Percentiles rank a stretch among this genome's conserved stretches.
Evolutionary conservation across 2,888 invertebrate genomes (phyloP).

Genomic region (Lepidonotus clava): DNA sequence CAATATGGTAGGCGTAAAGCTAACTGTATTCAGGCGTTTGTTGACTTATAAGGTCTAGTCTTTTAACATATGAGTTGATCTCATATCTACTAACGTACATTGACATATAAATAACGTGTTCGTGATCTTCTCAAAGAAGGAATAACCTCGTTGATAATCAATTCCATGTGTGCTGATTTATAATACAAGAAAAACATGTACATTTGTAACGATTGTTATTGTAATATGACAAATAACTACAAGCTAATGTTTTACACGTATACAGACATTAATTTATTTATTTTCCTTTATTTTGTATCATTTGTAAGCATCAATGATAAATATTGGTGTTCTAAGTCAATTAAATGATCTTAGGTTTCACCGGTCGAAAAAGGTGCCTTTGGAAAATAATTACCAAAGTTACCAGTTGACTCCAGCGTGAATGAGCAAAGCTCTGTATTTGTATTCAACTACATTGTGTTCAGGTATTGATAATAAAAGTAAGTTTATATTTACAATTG

Average conservation of each 20-base stretch:
- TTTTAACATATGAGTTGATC: slow-evolving; percentile 19
- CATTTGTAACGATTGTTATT: too few relatives aligned
- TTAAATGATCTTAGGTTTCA: neutral
- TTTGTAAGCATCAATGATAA: neutral
- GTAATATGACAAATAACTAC: too few relatives aligned
- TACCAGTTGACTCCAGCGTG: too few relatives aligned
- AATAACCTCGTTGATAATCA: too few relatives aligned
- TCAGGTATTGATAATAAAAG: slow-evolving; percentile 34
- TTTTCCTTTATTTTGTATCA: too few relatives aligned
- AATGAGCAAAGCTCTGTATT: neutral
- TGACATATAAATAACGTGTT: too few relatives aligned
- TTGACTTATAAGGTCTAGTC: neutral
- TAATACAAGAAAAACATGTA: too few relatives aligned
- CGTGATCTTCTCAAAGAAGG: too few relatives aligned
- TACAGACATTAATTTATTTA: too few relatives aligned
- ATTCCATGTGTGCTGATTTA: too few relatives aligned
- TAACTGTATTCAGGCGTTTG: neutral
- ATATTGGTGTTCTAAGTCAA: neutral
- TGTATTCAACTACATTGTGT: slow-evolving; percentile 27
- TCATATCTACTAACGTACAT: slow-evolving; percentile 2
- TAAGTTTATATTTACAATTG: slow-evolving; percentile 29
- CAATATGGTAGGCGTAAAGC: neutral
- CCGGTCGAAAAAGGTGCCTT: slow-evolving; percentile 5
- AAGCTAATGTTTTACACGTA: too few relatives aligned
- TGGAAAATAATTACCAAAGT: too few relatives aligned